Base-by-base conservation (phyloP, 2,797 vertebrate species). In the Diglossa cyanea region DNA sequence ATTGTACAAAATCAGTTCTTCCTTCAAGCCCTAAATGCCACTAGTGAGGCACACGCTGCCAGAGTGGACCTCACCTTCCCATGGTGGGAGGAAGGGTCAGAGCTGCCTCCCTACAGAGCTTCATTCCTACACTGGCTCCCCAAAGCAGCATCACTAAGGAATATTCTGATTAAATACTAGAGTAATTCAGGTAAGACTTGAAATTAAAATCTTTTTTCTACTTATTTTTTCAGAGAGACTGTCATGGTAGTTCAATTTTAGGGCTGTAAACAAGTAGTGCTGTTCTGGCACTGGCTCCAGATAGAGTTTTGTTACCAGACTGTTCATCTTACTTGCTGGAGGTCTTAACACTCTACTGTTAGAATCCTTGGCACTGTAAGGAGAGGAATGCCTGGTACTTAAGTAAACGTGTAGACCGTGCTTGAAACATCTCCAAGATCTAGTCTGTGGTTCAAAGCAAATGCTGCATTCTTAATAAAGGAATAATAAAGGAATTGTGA, bases 121-220 rank as follows among this genome's bases (percentile, higher is more conserved):
- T 71, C 21, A 18, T 48, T 62, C 6, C 0, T 28, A 23, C 13
- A 6, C 45, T 50, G 12, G 23, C 25, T 92, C 37, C 78, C 23
- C 1, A 5, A 50, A 70, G 31, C 0, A 0, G 19, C 16, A 40
- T 40, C 2, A 2, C 19, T 86, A 26, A 58, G 37, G 55, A 66
- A 33, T n/a, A 66, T 66, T 44, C 21, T 92, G 33, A 35, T 61
- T 65, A 68, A 76, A 65, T 28, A 13, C 12, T 54, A 5, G 17
- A 68, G 10, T 65, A 50, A 70, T 66, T 83, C 13, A 58, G 15
- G 8, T 61, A 68, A 19, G 63, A 62, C 33, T 66, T 80, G n/a
- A 66, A 86, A 53, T 66, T 44, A 71, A 66, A 58, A 86, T 73
- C 25, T 73, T 60, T 11, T 58, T 67, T 23, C 10, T 48, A 4